phyloP scores from a whole-genome alignment of 2,113 vertebrate genomes.

The Turdus rufiventris region DNA sequence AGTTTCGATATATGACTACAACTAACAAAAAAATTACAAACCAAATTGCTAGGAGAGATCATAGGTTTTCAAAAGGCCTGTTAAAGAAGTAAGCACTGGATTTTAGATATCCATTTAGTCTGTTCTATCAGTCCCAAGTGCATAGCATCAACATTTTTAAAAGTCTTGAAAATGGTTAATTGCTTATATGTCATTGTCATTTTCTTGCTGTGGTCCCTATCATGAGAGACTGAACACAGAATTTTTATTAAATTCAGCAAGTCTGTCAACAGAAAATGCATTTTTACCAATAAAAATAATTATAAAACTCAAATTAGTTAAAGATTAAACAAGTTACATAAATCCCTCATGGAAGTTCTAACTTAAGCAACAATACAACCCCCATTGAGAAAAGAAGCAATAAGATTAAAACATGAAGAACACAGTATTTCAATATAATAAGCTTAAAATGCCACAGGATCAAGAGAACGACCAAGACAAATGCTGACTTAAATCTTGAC shows the following conservation, averaged over 20 bases:
- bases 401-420: neutral
- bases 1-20: neutral
- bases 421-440: neutral
- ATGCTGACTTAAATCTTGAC: neutral
- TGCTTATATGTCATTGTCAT: neutral
- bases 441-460: neutral
- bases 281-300: neutral
- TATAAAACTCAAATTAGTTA: neutral
- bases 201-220: neutral
- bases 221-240: rapidly evolving
- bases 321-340: neutral
- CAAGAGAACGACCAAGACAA: neutral
- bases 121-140: neutral
- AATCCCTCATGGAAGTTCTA: neutral
- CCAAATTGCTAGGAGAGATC: neutral
- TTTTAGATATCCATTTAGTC: neutral
- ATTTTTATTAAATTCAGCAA: neutral
- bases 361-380: neutral
- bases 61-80: neutral
- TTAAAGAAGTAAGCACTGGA: neutral
- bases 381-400: neutral
- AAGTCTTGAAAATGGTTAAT: neutral
- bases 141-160: neutral
- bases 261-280: neutral
- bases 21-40: neutral